Percentiles rank a stretch among this genome's conserved stretches.
Conservation (phyloP, 2,888 invertebrate genomes). For the Alloplasta piceator region DNA sequence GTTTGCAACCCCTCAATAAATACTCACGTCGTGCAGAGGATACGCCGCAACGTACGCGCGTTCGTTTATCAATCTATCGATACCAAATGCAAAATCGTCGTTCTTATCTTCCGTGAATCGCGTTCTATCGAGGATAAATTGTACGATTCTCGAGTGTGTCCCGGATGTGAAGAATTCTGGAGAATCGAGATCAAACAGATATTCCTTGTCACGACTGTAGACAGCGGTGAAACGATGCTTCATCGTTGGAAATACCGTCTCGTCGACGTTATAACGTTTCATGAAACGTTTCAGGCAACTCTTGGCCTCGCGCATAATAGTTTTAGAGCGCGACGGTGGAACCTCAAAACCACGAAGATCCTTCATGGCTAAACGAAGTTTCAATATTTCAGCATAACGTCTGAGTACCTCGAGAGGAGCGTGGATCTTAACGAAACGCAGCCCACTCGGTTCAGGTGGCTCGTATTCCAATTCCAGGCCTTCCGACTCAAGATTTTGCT, state of each 20-base stretch:
- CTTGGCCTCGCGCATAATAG: slow-evolving; percentile 84
- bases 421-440: slow-evolving; percentile 95
- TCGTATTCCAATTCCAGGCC: slow-evolving; percentile 91
- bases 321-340: slow-evolving; percentile 86
- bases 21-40: slow-evolving; percentile 93
- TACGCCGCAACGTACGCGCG: slow-evolving; percentile 92
- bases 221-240: slow-evolving; percentile 93
- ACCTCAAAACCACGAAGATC: slow-evolving; percentile 89
- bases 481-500: slow-evolving; percentile 89
- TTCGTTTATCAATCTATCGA: slow-evolving; percentile 89
- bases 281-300: slow-evolving; percentile 86
- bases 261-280: slow-evolving; percentile 88
- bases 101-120: slow-evolving; percentile 87
- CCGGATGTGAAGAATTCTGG: slow-evolving; percentile 94
- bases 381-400: slow-evolving; percentile 95
- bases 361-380: slow-evolving; percentile 97
- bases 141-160: slow-evolving; percentile 94
- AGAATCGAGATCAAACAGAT: slow-evolving; percentile 93
- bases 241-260: slow-evolving; percentile 89
- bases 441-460: slow-evolving; percentile 87
- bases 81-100: slow-evolving; percentile 93
- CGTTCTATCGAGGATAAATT: slow-evolving; percentile 95
- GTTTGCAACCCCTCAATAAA: not conserved
- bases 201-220: slow-evolving; percentile 95
- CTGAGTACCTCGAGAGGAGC: slow-evolving; percentile 92